Conservation (phyloP, 2,113 vertebrate genomes). For the Atrichornis clamosus region DNA sequence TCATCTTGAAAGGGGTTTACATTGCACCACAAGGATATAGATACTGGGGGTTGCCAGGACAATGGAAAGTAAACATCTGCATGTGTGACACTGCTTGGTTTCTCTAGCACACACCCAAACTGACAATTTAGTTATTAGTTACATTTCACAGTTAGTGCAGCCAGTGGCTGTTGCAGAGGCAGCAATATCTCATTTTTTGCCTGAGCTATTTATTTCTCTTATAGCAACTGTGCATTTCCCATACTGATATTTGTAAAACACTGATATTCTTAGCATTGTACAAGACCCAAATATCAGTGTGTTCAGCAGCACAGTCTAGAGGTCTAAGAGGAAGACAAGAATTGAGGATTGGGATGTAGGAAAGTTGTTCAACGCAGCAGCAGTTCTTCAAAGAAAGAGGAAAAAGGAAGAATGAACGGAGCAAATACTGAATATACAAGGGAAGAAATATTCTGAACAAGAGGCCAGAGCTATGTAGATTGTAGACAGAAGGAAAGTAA, state of each 20-base stretch:
- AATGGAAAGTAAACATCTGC: conserved; percentile 29
- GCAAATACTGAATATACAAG: background rate
- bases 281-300: background rate
- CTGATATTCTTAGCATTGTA: background rate
- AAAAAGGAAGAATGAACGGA: background rate
- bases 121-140: background rate
- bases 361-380: background rate
- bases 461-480: background rate
- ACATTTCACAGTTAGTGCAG: background rate
- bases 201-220: background rate
- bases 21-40: background rate
- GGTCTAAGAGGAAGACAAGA: background rate
- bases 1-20: conserved; percentile 43
- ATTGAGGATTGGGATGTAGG: background rate
- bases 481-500: background rate
- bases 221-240: background rate
- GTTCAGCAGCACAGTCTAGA: background rate
- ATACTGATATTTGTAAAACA: background rate
- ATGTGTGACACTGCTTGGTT: background rate
- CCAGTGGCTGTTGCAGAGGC: background rate
- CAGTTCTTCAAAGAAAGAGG: background rate
- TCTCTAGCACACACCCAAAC: background rate
- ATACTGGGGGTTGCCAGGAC: background rate
- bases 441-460: background rate
- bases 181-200: background rate